Conservation (phyloP, 2,113 vertebrate species). For the Semnornis frantzii region DNA sequence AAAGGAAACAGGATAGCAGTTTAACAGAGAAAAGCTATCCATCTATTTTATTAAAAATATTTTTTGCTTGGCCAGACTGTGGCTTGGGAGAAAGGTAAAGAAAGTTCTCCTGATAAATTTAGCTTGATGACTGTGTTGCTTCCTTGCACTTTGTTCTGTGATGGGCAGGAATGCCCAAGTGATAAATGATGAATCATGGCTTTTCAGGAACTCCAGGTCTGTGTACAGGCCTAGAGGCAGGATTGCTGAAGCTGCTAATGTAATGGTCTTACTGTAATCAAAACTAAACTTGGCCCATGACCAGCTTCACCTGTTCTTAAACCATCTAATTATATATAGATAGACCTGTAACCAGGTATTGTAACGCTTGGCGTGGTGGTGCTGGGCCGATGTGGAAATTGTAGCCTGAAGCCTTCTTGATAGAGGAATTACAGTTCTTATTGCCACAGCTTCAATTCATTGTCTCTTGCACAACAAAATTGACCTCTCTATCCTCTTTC, state of each 20-base stretch:
- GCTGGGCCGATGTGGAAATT: background rate
- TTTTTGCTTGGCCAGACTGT: background rate
- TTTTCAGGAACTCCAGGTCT: slow-evolving; percentile 15
- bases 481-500: background rate
- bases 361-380: background rate
- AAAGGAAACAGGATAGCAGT: background rate
- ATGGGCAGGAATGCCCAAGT: background rate
- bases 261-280: background rate
- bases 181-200: slow-evolving; percentile 18
- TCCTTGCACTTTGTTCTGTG: background rate
- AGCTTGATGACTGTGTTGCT: slow-evolving; percentile 4
- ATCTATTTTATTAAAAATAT: background rate
- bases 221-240: background rate
- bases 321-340: background rate
- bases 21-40: background rate
- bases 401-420: background rate
- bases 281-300: background rate
- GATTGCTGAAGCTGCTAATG: background rate
- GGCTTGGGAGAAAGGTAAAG: background rate
- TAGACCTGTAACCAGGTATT: background rate
- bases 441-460: background rate
- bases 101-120: background rate
- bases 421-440: background rate
- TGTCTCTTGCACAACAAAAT: background rate
- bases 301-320: background rate